A percentile compares a stretch with the other conserved stretches of the same genome.
These are phyloP conservation scores for Lagorchestes hirsutus DNA, from an alignment of 2,797 vertebrate species.

Conservation along the genomic window DNA sequence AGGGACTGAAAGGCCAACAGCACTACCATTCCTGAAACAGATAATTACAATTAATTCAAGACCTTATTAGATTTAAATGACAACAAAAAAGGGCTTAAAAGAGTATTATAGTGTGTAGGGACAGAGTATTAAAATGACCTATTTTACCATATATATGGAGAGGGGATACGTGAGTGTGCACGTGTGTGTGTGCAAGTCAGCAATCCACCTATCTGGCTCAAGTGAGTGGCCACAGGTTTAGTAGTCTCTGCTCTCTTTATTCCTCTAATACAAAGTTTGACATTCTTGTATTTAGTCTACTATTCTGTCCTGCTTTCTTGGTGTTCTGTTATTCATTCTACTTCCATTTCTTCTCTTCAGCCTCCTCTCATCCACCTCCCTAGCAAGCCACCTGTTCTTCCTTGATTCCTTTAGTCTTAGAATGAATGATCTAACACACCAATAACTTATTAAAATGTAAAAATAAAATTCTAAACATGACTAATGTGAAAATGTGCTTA, in stretches of 20 bases:
- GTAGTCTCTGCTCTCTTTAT: background rate
- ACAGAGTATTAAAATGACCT: background rate
- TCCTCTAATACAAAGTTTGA: background rate
- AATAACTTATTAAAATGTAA: background rate
- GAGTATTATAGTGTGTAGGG: background rate
- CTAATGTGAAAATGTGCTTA: too few species aligned
- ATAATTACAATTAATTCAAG: conserved; percentile 70
- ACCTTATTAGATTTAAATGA: background rate
- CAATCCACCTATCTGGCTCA: background rate
- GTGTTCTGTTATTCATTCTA: background rate
- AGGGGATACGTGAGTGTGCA: too few species aligned
- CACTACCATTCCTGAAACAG: conserved; percentile 92
- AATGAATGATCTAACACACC: background rate
- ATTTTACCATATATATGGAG: background rate
- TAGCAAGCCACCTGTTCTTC: background rate
- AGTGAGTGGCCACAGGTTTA: background rate
- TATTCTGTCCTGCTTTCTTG: background rate
- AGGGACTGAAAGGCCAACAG: conserved; percentile 93
- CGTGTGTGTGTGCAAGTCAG: background rate
- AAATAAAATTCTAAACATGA: background rate
- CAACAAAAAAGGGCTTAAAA: background rate
- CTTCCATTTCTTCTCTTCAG: background rate
- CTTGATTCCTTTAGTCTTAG: background rate
- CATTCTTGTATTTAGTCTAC: background rate
- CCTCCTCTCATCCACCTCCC: background rate